phyloP scores from a whole-genome alignment of 2,113 vertebrate genomes.

The Alouatta palliata region DNA sequence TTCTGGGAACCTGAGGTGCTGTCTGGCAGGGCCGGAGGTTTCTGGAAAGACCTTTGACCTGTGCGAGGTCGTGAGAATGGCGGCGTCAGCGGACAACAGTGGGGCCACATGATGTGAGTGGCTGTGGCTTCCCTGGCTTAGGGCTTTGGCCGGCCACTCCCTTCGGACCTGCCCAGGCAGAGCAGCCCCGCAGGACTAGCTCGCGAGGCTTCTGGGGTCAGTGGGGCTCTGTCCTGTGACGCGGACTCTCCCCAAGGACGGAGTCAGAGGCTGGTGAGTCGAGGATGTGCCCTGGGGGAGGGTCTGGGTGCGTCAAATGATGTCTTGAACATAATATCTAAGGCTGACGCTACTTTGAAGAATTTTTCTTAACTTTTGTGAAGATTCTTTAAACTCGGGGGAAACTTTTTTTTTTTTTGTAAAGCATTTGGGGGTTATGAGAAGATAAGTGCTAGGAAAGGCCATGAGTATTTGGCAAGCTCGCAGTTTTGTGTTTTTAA shows the following conservation, averaged over 20 bases:
- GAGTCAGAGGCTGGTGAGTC: neutral
- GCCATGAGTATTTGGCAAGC: neutral
- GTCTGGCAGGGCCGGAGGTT: neutral
- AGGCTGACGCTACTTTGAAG: neutral
- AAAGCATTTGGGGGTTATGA: neutral
- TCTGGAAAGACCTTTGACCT: neutral
- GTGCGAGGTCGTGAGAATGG: neutral
- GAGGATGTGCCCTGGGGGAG: too few species aligned
- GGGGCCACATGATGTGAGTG: neutral
- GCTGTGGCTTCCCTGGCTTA: too few species aligned
- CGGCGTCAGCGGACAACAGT: accelerated
- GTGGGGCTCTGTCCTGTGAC: too few species aligned
- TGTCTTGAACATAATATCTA: neutral
- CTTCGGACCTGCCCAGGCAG: too few species aligned
- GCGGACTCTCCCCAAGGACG: neutral
- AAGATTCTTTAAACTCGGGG: neutral
- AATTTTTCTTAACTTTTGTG: neutral
- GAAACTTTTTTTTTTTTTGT: neutral
- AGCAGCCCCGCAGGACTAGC: neutral
- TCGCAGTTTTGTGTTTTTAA: neutral
- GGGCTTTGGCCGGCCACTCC: accelerated
- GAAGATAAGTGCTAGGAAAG: neutral
- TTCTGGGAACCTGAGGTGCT: neutral
- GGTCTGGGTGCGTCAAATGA: too few species aligned
- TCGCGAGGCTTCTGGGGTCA: neutral